A percentile compares a stretch with the other conserved stretches of the same genome.
Evolutionary conservation across 2,888 invertebrate species (phyloP).

Genomic region (Coleophora flavipennella): DNA sequence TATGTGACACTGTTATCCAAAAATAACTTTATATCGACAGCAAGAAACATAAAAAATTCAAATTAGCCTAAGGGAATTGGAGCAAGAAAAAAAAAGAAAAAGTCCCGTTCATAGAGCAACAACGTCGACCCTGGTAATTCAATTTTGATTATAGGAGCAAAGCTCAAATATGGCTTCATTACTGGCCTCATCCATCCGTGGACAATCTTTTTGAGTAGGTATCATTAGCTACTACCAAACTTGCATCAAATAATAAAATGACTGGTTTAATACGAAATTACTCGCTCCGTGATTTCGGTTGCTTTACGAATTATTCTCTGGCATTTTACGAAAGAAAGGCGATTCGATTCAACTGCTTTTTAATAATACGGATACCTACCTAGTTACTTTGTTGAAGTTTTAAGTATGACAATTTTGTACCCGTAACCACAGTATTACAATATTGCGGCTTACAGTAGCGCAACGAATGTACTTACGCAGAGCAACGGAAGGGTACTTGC

Average conservation of each 20-base stretch:
- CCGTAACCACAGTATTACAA: too few species aligned
- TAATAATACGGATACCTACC: too few species aligned
- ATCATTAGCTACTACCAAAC: slow-evolving; percentile 64
- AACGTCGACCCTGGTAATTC: slow-evolving; percentile 70
- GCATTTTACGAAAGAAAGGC: background rate
- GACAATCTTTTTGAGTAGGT: slow-evolving; percentile 65
- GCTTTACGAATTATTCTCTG: slow-evolving; percentile 25
- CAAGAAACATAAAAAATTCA: slow-evolving; percentile 51
- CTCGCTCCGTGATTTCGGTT: slow-evolving; percentile 49
- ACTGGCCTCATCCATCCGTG: slow-evolving; percentile 58
- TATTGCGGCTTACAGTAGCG: too few species aligned
- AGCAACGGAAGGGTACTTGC: too few species aligned
- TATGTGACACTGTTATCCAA: slow-evolving; percentile 20
- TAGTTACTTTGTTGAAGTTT: too few species aligned
- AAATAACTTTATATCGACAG: slow-evolving; percentile 23
- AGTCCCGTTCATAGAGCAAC: slow-evolving; percentile 49
- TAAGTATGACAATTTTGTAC: too few species aligned
- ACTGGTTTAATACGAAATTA: slow-evolving; percentile 60
- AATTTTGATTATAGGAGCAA: slow-evolving; percentile 73
- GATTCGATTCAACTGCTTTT: slow-evolving; percentile 2
- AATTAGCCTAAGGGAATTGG: slow-evolving; percentile 58
- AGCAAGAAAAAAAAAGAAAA: slow-evolving; percentile 69
- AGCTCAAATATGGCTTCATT: slow-evolving; percentile 66
- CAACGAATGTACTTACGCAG: too few species aligned
- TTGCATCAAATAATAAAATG: slow-evolving; percentile 52